Percentiles rank a stretch among this genome's conserved stretches.
Evolutionary conservation across 2,797 vertebrate genomes (phyloP).

Genomic region (Paguma larvata): DNA sequence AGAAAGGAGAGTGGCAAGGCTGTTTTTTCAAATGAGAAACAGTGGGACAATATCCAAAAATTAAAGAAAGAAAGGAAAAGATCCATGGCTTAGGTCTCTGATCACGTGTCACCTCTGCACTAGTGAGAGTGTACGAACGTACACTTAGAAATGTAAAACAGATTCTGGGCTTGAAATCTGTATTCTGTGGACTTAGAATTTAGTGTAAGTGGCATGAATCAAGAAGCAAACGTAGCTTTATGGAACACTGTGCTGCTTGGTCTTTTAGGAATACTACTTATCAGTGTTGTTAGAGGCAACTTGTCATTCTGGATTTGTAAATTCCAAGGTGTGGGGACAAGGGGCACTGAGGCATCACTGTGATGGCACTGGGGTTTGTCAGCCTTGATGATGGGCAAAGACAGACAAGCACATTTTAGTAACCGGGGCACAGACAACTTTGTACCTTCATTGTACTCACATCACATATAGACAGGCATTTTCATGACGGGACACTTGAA

Average conservation of each 20-base stretch:
- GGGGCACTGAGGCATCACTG: background rate
- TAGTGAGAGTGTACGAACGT: background rate
- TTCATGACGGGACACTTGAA: background rate
- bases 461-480: background rate
- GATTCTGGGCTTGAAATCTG: background rate
- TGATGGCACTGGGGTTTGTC: background rate
- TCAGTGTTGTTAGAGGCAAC: background rate
- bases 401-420: background rate
- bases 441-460: background rate
- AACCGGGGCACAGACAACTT: background rate
- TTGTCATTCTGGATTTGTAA: background rate
- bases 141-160: background rate
- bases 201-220: background rate
- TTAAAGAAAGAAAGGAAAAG: background rate
- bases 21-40: constrained; percentile 39
- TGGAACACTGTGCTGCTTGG: background rate
- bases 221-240: background rate
- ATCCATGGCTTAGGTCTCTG: background rate
- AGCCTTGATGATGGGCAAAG: background rate
- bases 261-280: background rate
- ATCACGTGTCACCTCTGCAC: background rate
- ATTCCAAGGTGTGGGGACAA: background rate
- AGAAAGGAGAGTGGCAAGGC: background rate
- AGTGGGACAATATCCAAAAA: background rate
- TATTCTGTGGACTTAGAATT: background rate